Conservation (phyloP, 2,113 vertebrate genomes). For the Dicentrarchus labrax region DNA sequence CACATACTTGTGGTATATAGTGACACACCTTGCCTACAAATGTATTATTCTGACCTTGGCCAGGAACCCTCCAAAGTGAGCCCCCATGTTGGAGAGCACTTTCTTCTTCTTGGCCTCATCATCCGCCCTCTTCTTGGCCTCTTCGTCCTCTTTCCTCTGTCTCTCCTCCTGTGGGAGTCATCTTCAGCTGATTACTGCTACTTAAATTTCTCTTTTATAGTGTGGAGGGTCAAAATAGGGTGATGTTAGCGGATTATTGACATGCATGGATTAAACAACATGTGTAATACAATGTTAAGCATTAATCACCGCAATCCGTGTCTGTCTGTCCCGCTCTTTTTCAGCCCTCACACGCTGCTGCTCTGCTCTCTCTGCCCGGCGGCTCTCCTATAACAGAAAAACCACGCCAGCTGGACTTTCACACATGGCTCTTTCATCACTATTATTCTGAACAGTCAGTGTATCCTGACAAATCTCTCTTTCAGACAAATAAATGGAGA, state of each 20-base stretch:
- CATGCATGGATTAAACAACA: not conserved
- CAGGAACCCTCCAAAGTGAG: conserved; percentile 95
- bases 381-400: conserved; percentile 88
- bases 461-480: not conserved
- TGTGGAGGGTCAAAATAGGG: too few species aligned
- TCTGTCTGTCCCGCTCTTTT: conserved; percentile 94
- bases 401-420: fast-evolving
- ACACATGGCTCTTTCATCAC: not conserved
- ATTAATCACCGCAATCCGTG: conserved; percentile 89
- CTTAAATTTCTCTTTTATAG: not conserved
- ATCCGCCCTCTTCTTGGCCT: conserved; percentile 93
- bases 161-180: conserved; percentile 90
- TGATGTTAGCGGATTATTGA: not conserved
- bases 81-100: conserved; percentile 97
- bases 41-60: conserved; percentile 87
- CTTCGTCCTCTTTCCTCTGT: conserved; percentile 95
- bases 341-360: conserved; percentile 95
- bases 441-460: not conserved
- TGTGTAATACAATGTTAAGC: not conserved
- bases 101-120: conserved; percentile 99
- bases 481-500: not conserved
- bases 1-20: not conserved
- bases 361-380: conserved; percentile 92
- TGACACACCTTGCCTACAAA: too few species aligned
- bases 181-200: not conserved